Conservation (phyloP, 2,797 vertebrate genomes). For the Onychomys arenicola region DNA sequence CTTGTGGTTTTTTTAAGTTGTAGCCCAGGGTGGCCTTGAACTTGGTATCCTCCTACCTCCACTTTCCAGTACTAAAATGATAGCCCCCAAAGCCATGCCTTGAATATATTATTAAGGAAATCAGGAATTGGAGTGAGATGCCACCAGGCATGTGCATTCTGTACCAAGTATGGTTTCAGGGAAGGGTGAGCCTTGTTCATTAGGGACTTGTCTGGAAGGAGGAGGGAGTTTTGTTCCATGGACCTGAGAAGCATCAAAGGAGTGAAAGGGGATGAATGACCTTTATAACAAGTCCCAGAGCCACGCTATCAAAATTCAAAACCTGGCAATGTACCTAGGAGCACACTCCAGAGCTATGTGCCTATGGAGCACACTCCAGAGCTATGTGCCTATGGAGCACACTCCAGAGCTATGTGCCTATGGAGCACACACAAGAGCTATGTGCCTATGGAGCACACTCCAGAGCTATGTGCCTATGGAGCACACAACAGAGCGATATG, state of each 20-base stretch:
- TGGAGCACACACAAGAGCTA: too few species aligned
- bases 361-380: neutral
- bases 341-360: neutral
- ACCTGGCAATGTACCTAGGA: neutral
- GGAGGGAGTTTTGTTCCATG: too few species aligned
- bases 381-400: too few species aligned
- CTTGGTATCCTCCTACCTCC: neutral
- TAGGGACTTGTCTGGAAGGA: neutral
- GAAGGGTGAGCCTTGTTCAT: neutral
- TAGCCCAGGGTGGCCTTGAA: neutral
- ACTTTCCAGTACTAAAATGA: neutral
- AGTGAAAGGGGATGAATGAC: neutral
- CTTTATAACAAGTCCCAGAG: neutral
- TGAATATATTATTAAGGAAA: neutral
- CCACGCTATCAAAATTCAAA: neutral
- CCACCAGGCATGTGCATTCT: neutral
- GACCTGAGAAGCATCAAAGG: neutral
- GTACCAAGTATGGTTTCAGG: slow-evolving; percentile 6
- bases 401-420: too few species aligned
- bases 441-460: too few species aligned
- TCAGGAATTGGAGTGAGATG: neutral
- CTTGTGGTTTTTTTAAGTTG: neutral
- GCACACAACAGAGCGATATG: neutral
- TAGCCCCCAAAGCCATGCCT: neutral
- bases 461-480: neutral